A percentile compares a stretch with the other conserved stretches of the same genome.
phyloP scores from a whole-genome alignment of 2,888 invertebrate genomes.

The Caenorhabditis panamensis region DNA sequence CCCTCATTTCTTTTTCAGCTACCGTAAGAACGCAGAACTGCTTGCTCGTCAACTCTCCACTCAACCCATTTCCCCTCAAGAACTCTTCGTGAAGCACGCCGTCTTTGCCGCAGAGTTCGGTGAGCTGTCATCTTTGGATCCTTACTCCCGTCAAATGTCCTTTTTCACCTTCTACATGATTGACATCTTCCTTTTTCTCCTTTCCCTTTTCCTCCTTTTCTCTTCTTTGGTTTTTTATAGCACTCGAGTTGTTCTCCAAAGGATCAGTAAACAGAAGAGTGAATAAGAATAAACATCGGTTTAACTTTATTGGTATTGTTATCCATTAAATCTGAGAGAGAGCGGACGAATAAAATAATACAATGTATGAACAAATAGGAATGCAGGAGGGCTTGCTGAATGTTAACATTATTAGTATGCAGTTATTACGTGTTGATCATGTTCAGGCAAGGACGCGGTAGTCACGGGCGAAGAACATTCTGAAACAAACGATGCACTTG shows the following conservation, averaged over 20 bases:
- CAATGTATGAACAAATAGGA: background rate
- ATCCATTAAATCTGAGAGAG: too few species aligned
- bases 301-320: slow-evolving; percentile 16
- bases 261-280: background rate
- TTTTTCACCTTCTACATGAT: slow-evolving; percentile 33
- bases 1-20: slow-evolving; percentile 12
- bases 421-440: background rate
- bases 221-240: background rate
- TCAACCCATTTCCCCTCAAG: slow-evolving; percentile 29
- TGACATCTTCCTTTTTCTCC: slow-evolving; percentile 22
- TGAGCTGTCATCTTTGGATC: slow-evolving; percentile 25
- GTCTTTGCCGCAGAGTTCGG: slow-evolving; percentile 39
- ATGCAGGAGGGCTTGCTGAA: slow-evolving; percentile 18
- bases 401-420: slow-evolving; percentile 2
- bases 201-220: background rate
- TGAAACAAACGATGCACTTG: slow-evolving; percentile 38
- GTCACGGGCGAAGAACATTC: slow-evolving; percentile 70
- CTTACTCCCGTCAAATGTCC: slow-evolving; percentile 21
- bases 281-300: background rate
- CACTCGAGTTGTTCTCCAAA: background rate
- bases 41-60: slow-evolving; percentile 8
- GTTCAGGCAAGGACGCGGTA: slow-evolving; percentile 61
- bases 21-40: slow-evolving; percentile 5
- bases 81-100: slow-evolving; percentile 28
- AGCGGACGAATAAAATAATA: too few species aligned